phyloP scores from a whole-genome alignment of 2,797 vertebrate species.

The Mormyrops boulengeri region DNA sequence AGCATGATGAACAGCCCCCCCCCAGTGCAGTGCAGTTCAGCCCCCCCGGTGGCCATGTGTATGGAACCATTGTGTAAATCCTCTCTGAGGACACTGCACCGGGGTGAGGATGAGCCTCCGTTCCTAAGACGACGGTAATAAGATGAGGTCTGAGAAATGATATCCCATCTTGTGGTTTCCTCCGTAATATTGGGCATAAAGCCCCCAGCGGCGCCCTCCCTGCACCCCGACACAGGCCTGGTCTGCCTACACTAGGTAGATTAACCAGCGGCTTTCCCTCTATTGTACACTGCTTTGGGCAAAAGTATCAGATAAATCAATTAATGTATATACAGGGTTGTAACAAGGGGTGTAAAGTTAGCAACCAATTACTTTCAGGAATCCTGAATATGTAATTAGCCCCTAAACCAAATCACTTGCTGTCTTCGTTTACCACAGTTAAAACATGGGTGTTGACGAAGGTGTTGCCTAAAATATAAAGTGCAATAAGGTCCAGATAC shows the following conservation, averaged over 20 bases:
- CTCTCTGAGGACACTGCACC: conserved; percentile 5
- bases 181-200: conserved; percentile 37
- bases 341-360: not conserved
- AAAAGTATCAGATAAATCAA: not conserved
- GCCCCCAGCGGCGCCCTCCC: not conserved
- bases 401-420: not conserved
- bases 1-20: not conserved
- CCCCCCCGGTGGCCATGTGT: not conserved
- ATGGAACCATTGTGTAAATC: not conserved
- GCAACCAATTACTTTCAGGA: not conserved
- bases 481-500: no score
- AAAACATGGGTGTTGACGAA: not conserved
- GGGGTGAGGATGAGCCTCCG: not conserved
- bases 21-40: not conserved
- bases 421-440: not conserved
- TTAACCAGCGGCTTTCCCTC: not conserved
- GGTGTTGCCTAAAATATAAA: not conserved
- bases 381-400: not conserved
- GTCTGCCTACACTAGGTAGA: not conserved
- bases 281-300: not conserved
- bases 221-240: not conserved
- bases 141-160: conserved; percentile 15
- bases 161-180: conserved; percentile 24
- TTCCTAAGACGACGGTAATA: not conserved
- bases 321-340: not conserved